phyloP scores from a whole-genome alignment of 2,113 vertebrate species.

The Sphyrna mokarran region DNA sequence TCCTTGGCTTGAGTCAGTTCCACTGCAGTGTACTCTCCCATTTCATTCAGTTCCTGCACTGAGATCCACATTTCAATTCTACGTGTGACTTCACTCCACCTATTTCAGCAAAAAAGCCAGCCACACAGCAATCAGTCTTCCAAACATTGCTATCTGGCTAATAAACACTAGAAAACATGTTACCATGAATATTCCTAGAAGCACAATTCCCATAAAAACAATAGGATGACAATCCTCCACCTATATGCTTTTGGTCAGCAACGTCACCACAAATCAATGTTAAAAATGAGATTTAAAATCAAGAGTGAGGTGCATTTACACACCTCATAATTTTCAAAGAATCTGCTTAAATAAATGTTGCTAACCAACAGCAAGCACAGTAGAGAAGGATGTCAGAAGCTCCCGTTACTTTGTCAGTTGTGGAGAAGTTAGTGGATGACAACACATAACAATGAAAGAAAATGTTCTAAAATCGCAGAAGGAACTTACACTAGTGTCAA shows the following conservation, averaged over 20 bases:
- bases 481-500: not conserved
- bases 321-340: not conserved
- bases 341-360: not conserved
- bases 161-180: not conserved
- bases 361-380: not conserved
- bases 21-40: slow-evolving; percentile 86
- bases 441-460: not conserved
- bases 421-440: not conserved
- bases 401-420: not conserved
- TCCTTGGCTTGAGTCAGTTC: slow-evolving; percentile 86
- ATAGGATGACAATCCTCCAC: not conserved
- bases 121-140: too few species aligned
- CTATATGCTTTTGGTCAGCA: not conserved
- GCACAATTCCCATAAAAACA: not conserved
- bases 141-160: not conserved
- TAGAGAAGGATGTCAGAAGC: not conserved
- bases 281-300: not conserved
- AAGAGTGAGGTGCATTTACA: not conserved
- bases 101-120: slow-evolving; percentile 44
- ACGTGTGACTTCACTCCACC: slow-evolving; percentile 93
- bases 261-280: not conserved
- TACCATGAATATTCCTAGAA: not conserved
- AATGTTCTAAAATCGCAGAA: too few species aligned
- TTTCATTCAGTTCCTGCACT: slow-evolving; percentile 88
- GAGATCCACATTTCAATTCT: slow-evolving; percentile 85